Conservation (phyloP, 1,140 invertebrate species). For the Lepidurus apus region DNA sequence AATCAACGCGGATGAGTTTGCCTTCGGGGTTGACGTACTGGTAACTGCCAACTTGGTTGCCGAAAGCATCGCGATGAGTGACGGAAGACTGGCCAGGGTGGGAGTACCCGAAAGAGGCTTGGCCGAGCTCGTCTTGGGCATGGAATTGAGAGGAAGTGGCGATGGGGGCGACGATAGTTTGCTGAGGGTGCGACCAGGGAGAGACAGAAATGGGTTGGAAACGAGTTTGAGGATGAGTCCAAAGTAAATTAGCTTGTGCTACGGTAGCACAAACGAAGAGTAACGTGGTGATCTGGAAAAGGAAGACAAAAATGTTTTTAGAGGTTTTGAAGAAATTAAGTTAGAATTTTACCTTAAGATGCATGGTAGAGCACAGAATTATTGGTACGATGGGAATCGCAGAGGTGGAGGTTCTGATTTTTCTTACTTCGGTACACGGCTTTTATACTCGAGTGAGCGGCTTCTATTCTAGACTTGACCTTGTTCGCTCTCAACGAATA, state of each 20-base stretch:
- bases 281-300: background rate
- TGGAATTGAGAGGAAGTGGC: slow-evolving; percentile 46
- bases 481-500: background rate
- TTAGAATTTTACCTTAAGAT: background rate
- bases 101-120: slow-evolving; percentile 52
- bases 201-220: background rate
- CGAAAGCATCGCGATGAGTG: slow-evolving; percentile 42
- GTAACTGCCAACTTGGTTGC: slow-evolving; percentile 34
- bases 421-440: background rate
- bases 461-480: background rate
- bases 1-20: slow-evolving; percentile 38
- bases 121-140: slow-evolving; percentile 58
- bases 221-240: background rate
- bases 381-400: background rate
- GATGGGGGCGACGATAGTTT: slow-evolving; percentile 39
- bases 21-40: slow-evolving; percentile 33
- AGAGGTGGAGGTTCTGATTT: background rate
- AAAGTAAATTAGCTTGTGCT: background rate
- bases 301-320: background rate
- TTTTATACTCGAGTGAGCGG: background rate
- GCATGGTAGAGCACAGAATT: background rate
- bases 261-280: background rate
- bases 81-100: slow-evolving; percentile 50
- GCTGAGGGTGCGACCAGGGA: background rate
- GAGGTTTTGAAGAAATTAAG: background rate